Evolutionary conservation across 2,797 vertebrate species (phyloP), one percentile per base, ranked within the genome.

Genomic region (Tenualosa ilisha): DNA sequence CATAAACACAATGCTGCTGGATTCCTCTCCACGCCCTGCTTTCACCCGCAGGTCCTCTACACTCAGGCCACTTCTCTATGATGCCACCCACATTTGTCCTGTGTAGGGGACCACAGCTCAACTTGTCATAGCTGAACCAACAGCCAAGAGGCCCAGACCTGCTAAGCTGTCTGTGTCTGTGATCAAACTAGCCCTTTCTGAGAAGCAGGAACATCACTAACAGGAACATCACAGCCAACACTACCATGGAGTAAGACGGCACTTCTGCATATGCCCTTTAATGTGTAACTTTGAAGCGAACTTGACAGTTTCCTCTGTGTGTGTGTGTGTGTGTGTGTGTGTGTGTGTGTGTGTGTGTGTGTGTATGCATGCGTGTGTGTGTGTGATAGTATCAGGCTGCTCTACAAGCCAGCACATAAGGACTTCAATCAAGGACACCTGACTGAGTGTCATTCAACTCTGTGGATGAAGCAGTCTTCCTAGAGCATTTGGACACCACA

Each of bases 281-380:
- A 17, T 15, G 65, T 72, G 11, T 72, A 72, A 37, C 65, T 15
- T 11, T 11, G 61, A 65, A 11, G 24, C 26, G 61, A 9, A 65
- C 26, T 9, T 26, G 20, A 65, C 26, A 11, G 22, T 82, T 50
- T 51, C 26, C 26, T 50, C 17, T 40, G 31, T 40, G 1, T 72
- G 31, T 68, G 63, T 68, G 24, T 68, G n/a, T 68, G 63, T 68
- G 26, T 68, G 63, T 68, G n/a, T 68, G 63, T 72, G 26, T 72
- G 26, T 40, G 24, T 68, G 7, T 68, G 7, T 68, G 24, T 37
- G 11, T 72, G 0, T 72, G 26, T 68, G 63, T 68, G 63, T 31
- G 26, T 68, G 63, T 37, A 31, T 40, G 65, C 15, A 13, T 31
- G 56, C 50, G 83, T 90, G 24, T 54, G 83, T 68, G 59, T 63